Evolutionary conservation across 2,888 invertebrate genomes (phyloP), one percentile per base, ranked within the genome.

Genomic region (Tyria jacobaeae): DNA sequence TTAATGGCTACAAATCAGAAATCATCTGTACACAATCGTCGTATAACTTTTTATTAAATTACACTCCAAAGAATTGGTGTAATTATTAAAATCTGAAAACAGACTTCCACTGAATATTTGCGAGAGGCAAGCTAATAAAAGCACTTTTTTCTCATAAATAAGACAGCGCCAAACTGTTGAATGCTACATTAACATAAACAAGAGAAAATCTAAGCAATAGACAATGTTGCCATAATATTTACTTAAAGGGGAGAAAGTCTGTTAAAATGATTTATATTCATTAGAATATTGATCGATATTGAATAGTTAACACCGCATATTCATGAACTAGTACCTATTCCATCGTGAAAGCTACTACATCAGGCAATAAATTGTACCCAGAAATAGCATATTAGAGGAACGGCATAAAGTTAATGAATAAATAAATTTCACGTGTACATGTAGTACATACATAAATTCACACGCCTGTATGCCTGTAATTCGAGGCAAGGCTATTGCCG

Each of bases 251-350:
- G 60, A 57, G 72, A 73, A 75, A 73, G 71, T 68, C 55, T 25
- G 60, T 64, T 65, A 71, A 73, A 73, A 50, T 68, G 63, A 73
- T 75, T 75, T 71, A 71, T 75, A 25, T 53, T 41, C 62, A 47
- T 58, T 44, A 60, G 62, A 71, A 60, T 64, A 57, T 39, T 65
- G 68, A 44, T 12, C 21, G 44, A 21, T 44, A 44, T 44, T 44
- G 21, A 44, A 44, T 44, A 44, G 61, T 75, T 68, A 65, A 64
- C 60, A 27, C 37, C 12, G 71, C 65, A 73, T 73, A 73, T 73
- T 75, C 63, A 73, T 73, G 63, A 68, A 63, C 60, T 56, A 31
- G 27, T 54, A 17, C 41, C 44, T 17, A 21, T 55, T 44, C 12
- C 21, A 24, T 7, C 24, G n/a, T 44, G 44, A 21, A 44, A 44